A percentile compares a stretch with the other conserved stretches of the same genome.
Evolutionary conservation across 2,888 invertebrate species (phyloP).

Genomic region (Theretra japonica): DNA sequence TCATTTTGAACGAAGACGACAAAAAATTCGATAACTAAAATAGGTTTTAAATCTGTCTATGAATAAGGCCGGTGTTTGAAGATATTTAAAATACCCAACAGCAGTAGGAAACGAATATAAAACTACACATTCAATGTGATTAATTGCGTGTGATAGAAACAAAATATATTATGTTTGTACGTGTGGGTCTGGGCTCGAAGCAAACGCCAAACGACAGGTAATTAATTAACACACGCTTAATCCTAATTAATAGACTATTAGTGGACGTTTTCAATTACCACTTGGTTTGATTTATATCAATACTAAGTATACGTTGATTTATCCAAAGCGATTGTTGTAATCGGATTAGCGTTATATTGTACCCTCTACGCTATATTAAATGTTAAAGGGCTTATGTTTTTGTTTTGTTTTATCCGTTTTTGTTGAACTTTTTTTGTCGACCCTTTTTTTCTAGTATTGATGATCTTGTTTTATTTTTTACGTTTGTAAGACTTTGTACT

Average conservation of each 20-base stretch:
- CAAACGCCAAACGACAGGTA: slow-evolving; percentile 60
- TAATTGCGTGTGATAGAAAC: slow-evolving; percentile 25
- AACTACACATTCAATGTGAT: slow-evolving; percentile 3
- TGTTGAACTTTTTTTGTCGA: background rate
- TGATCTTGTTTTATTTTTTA: too few species aligned
- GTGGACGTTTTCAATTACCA: slow-evolving; percentile 79
- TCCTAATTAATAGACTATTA: slow-evolving; percentile 81
- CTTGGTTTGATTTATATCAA: slow-evolving; percentile 71
- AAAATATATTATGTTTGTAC: slow-evolving; percentile 28
- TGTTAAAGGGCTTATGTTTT: slow-evolving; percentile 42
- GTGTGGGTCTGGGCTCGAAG: slow-evolving; percentile 48
- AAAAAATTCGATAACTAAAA: too few species aligned
- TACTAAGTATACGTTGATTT: slow-evolving; percentile 65
- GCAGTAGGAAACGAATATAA: background rate
- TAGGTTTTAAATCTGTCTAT: too few species aligned
- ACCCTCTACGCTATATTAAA: slow-evolving; percentile 21
- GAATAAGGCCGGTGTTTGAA: too few species aligned
- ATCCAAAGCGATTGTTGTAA: slow-evolving; percentile 60
- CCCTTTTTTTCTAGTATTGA: background rate
- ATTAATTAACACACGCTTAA: slow-evolving; percentile 73
- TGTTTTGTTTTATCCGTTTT: slow-evolving; percentile 46
- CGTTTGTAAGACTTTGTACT: background rate
- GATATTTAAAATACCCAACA: background rate
- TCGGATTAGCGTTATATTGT: slow-evolving; percentile 55
- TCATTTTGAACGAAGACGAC: too few species aligned